These are phyloP conservation scores for Drosophila bipectinata DNA, from an alignment of 1,140 invertebrate species.

Conservation along the genomic window DNA sequence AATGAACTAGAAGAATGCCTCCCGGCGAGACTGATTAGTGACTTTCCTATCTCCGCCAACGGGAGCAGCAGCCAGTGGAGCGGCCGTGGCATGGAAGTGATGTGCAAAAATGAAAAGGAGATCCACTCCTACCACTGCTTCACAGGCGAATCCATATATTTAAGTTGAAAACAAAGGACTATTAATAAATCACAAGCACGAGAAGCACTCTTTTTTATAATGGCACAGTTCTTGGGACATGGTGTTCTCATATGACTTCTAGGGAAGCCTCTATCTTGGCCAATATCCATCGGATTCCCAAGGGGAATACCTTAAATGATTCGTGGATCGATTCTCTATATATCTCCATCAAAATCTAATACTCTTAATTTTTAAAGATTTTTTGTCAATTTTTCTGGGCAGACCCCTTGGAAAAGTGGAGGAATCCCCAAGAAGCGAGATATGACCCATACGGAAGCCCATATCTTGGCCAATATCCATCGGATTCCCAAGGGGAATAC, in stretches of 20 bases:
- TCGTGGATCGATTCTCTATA: background rate
- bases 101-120: slow-evolving; percentile 3
- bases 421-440: background rate
- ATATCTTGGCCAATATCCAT: background rate
- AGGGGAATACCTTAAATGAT: background rate
- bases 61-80: background rate
- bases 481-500: background rate
- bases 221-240: too few species aligned
- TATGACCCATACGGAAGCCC: background rate
- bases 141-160: background rate
- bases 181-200: background rate
- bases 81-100: slow-evolving; percentile 4
- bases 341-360: background rate
- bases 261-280: background rate
- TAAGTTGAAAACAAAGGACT: background rate
- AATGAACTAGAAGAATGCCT: slow-evolving; percentile 51
- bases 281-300: background rate
- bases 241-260: background rate
- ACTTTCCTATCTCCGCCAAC: background rate
- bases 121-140: background rate
- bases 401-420: background rate
- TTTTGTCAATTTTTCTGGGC: background rate
- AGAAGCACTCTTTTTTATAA: too few species aligned
- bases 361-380: background rate
- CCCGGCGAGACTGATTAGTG: slow-evolving; percentile 46